Percentiles rank a stretch among this genome's conserved stretches.
phyloP scores from a whole-genome alignment of 2,888 invertebrate species.

The Drosophila phalerata region DNA sequence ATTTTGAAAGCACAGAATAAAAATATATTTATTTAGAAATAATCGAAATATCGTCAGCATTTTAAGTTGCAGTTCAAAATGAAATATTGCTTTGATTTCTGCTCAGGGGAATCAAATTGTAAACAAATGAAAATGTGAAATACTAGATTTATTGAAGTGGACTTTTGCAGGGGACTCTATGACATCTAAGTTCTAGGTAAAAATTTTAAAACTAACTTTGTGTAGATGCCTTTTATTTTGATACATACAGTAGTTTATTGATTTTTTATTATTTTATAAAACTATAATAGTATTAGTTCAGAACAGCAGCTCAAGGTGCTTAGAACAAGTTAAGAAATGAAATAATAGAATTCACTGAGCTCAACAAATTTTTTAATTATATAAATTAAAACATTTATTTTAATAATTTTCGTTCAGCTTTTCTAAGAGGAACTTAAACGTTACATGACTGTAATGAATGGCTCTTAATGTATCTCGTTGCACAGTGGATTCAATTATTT shows the following conservation, averaged over 20 bases:
- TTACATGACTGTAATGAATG: background rate
- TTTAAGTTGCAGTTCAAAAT: conserved; percentile 2
- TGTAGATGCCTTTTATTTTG: background rate
- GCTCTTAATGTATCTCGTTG: background rate
- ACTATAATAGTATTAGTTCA: too few relatives aligned
- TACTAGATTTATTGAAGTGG: background rate
- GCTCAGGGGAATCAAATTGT: background rate
- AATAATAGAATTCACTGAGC: background rate
- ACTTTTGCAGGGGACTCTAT: background rate
- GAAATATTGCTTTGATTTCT: background rate
- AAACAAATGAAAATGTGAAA: background rate
- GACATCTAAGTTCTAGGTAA: background rate
- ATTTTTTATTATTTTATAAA: too few relatives aligned
- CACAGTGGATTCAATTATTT: conserved; percentile 32
- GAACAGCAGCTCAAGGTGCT: background rate
- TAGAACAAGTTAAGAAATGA: background rate
- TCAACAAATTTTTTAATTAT: too few relatives aligned
- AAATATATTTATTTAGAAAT: conserved; percentile 31
- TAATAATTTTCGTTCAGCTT: background rate
- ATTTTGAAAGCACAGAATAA: conserved; percentile 29
- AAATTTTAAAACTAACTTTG: background rate
- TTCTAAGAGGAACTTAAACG: background rate
- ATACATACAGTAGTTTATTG: too few relatives aligned
- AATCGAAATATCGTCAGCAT: conserved; percentile 15
- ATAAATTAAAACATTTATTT: background rate